Evolutionary conservation across 2,888 invertebrate species (phyloP).

Genomic region (Cylindroiulus punctatus): DNA sequence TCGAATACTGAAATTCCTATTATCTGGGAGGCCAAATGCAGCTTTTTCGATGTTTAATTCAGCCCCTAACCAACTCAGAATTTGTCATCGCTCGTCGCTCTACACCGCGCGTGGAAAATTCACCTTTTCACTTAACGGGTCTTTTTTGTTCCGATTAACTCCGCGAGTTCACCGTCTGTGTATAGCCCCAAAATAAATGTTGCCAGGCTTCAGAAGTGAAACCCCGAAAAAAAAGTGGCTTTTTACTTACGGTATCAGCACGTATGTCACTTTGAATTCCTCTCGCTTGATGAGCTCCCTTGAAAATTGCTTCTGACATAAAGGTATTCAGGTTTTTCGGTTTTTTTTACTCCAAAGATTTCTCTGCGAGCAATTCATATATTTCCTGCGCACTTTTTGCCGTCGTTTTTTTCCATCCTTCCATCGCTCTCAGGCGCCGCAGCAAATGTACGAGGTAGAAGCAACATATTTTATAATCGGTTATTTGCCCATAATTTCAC

Average conservation of each 20-base stretch:
- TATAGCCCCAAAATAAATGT: conserved; percentile 16
- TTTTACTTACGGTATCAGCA: conserved; percentile 34
- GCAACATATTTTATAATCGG: conserved; percentile 38
- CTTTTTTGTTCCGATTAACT: conserved; percentile 27
- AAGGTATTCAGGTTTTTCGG: conserved; percentile 8
- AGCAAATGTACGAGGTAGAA: not conserved
- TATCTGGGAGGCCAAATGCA: no score
- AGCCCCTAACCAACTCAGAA: not conserved
- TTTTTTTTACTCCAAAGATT: conserved; percentile 1
- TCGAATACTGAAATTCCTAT: not conserved
- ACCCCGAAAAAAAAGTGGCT: conserved; percentile 23
- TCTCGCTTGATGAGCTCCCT: conserved; percentile 37
- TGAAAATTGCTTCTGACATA: conserved; percentile 42
- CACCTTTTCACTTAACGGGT: conserved; percentile 34
- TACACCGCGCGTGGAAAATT: not conserved
- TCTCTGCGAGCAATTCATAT: conserved; percentile 2
- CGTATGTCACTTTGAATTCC: conserved; percentile 32
- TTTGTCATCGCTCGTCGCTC: not conserved
- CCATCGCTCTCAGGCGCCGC: not conserved
- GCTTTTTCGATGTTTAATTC: not conserved
- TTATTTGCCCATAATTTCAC: conserved; percentile 38
- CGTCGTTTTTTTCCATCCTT: not conserved
- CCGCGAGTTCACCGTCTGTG: not conserved
- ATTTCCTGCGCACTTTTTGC: conserved; percentile 27
- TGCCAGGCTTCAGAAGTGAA: not conserved